Conservation (phyloP, 1,140 invertebrate species). For the Drosophila lacertosa region DNA sequence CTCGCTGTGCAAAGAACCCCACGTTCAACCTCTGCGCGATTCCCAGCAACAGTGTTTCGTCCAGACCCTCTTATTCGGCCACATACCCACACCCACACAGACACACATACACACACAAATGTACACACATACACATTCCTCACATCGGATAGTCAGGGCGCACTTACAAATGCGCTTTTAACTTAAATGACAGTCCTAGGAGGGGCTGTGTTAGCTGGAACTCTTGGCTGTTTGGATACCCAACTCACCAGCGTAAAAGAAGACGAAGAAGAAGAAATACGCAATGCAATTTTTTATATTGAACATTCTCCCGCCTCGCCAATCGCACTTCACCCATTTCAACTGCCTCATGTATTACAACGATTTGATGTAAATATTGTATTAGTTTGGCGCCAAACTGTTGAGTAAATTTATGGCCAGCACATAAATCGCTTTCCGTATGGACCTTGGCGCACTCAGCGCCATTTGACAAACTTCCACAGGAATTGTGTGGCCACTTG, state of each 20-base stretch:
- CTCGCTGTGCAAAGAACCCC: neutral
- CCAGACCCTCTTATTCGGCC: constrained; percentile 9
- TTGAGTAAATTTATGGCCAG: constrained; percentile 79
- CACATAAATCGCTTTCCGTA: constrained; percentile 69
- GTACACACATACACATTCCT: constrained; percentile 6
- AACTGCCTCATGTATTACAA: constrained; percentile 35
- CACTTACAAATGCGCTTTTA: constrained; percentile 79
- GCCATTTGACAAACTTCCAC: constrained; percentile 14
- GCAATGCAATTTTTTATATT: constrained; percentile 68
- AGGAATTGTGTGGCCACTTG: constrained; percentile 16
- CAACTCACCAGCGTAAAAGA: no score
- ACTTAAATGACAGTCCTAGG: constrained; percentile 71
- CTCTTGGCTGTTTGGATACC: neutral
- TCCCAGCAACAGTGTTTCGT: constrained; percentile 22
- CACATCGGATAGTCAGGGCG: constrained; percentile 11
- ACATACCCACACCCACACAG: no score
- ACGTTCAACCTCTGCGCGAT: constrained; percentile 9
- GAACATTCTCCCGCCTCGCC: neutral
- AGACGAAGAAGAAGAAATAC: constrained; percentile 36
- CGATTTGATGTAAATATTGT: constrained; percentile 81
- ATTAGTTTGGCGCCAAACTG: constrained; percentile 74
- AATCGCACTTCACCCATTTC: constrained; percentile 1
- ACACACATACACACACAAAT: neutral
- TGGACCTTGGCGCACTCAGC: constrained; percentile 19
- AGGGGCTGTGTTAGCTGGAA: constrained; percentile 18